Percentiles rank a stretch among this genome's conserved stretches.
These are phyloP conservation scores for Cyprinodon tularosa DNA, from an alignment of 2,113 vertebrate species.

Conservation along the genomic window DNA sequence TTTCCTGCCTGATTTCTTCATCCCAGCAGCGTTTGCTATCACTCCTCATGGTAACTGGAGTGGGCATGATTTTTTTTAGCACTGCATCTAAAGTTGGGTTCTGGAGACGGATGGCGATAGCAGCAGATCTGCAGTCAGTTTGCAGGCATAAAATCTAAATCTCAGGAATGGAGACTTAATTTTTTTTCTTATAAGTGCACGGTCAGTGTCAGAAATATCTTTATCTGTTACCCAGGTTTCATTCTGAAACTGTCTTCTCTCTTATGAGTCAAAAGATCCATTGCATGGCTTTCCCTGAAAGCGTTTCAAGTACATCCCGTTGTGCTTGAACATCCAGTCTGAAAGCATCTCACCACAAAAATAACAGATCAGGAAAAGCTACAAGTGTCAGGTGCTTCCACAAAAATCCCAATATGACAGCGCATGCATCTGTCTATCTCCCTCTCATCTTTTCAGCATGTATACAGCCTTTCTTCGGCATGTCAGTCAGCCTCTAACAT, in stretches of 20 bases:
- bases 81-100: constrained; percentile 39
- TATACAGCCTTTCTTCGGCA: constrained; percentile 8
- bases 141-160: constrained; percentile 42
- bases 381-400: constrained; percentile 26
- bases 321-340: constrained; percentile 4
- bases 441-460: constrained; percentile 22
- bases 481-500: constrained; percentile 69
- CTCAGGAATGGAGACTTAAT: constrained; percentile 14
- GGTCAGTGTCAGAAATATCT: constrained; percentile 48
- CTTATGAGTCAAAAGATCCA: constrained; percentile 40
- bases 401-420: constrained; percentile 18
- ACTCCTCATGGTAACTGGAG: constrained; percentile 58
- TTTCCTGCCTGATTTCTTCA: constrained; percentile 54
- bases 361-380: constrained; percentile 36
- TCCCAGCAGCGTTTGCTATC: constrained; percentile 39
- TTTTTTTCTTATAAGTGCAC: constrained; percentile 28
- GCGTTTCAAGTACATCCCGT: constrained; percentile 19
- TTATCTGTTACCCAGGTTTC: constrained; percentile 34
- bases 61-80: constrained; percentile 46
- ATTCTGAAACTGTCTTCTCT: constrained; percentile 23
- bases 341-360: constrained; percentile 32
- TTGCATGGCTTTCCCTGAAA: constrained; percentile 29
- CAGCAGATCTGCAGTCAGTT: constrained; percentile 41
- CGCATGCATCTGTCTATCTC: not conserved
- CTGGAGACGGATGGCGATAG: constrained; percentile 41